phyloP scores from a whole-genome alignment of 1,140 invertebrate genomes.

The Lucilia sericata region DNA sequence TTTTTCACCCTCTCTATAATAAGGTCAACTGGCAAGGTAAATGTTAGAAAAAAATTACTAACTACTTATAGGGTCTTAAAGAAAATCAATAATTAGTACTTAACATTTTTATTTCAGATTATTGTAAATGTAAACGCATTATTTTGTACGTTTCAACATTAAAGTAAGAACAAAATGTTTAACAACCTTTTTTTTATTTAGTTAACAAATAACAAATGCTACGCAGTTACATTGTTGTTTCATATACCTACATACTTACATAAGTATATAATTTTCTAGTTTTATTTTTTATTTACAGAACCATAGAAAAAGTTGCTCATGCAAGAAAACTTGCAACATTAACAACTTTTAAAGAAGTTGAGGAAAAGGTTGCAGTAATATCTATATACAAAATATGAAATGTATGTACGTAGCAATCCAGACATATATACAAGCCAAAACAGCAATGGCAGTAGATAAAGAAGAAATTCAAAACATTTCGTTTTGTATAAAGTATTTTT shows the following conservation, averaged over 20 bases:
- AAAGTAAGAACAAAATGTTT: too few species aligned
- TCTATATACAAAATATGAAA: neutral
- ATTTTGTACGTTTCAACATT: too few species aligned
- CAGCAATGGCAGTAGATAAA: neutral
- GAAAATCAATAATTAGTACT: too few species aligned
- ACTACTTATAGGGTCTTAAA: too few species aligned
- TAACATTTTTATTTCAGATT: too few species aligned
- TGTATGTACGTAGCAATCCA: neutral
- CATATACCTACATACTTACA: neutral
- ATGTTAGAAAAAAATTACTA: too few species aligned
- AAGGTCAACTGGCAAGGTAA: too few species aligned
- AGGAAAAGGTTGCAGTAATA: neutral
- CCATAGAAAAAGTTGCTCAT: neutral
- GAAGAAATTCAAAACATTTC: constrained; percentile 31
- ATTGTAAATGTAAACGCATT: too few species aligned
- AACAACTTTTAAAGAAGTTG: neutral
- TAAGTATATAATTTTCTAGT: neutral
- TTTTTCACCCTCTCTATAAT: too few species aligned
- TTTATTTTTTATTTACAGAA: neutral
- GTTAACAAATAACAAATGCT: neutral
- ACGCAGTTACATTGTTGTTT: neutral
- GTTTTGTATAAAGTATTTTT: constrained; percentile 3
- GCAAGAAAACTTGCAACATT: constrained; percentile 23
- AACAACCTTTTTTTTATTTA: neutral
- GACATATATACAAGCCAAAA: too few species aligned